Conservation (phyloP, 2,113 vertebrate species). For the Geococcyx californianus region DNA sequence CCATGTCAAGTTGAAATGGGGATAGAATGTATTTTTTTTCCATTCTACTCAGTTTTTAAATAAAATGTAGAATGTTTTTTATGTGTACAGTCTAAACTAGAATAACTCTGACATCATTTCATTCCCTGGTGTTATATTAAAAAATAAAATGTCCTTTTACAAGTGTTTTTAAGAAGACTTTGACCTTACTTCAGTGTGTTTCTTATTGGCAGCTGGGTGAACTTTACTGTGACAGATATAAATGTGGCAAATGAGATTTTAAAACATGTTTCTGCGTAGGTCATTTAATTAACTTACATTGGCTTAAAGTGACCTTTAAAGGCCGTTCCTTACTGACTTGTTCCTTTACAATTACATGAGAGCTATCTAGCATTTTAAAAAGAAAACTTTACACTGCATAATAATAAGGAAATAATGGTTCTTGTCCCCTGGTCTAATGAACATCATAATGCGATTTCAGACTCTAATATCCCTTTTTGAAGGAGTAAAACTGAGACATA, state of each 20-base stretch:
- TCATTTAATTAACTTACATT: background rate
- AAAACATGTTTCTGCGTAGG: background rate
- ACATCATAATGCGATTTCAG: background rate
- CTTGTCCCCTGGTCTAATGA: background rate
- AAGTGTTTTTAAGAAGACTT: background rate
- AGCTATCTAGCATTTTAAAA: background rate
- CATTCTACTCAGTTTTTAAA: background rate
- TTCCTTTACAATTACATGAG: background rate
- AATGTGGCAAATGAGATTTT: constrained; percentile 32
- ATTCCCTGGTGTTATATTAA: background rate
- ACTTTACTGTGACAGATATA: constrained; percentile 4
- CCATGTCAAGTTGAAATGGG: background rate
- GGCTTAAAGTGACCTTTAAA: constrained; percentile 46
- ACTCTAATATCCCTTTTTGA: background rate
- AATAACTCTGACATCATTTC: background rate
- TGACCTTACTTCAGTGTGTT: background rate
- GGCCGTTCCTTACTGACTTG: background rate
- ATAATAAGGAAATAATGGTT: background rate
- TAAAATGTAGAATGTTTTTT: background rate
- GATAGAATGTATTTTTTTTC: background rate
- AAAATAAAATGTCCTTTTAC: background rate
- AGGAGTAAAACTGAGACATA: background rate
- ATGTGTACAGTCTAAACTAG: background rate
- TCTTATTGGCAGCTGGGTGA: background rate
- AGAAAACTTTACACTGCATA: background rate